Percentiles rank a stretch among this genome's conserved stretches.
Evolutionary conservation across 1,140 invertebrate species (phyloP).

Genomic region (Thaumetopoea pityocampa): DNA sequence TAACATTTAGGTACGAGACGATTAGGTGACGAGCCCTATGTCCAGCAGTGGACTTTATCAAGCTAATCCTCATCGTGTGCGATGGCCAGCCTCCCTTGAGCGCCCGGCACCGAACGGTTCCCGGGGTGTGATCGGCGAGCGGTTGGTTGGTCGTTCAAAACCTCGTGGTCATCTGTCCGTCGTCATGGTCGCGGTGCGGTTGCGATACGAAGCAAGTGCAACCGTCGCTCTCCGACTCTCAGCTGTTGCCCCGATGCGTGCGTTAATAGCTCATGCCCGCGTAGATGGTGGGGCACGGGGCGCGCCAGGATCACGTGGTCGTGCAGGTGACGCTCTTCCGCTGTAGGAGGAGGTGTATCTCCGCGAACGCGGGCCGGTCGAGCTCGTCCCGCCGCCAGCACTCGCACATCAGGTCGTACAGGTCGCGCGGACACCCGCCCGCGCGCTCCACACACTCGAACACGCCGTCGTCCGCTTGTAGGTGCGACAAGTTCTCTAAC

Average conservation of each 20-base stretch:
- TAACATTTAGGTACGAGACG: too few relatives aligned
- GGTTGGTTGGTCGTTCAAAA: conserved; percentile 9
- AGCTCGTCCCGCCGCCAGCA: conserved; percentile 90
- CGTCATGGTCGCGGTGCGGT: background rate
- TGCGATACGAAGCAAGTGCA: background rate
- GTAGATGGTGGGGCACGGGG: conserved; percentile 11
- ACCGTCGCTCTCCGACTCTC: background rate
- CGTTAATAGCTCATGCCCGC: conserved; percentile 19
- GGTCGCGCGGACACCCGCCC: conserved; percentile 85
- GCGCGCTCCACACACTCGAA: conserved; percentile 83
- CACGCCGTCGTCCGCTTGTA: conserved; percentile 79
- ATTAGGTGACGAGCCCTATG: too few relatives aligned
- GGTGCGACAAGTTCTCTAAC: conserved; percentile 82
- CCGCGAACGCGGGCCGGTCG: conserved; percentile 89
- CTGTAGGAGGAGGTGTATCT: conserved; percentile 92
- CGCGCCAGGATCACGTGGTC: conserved; percentile 70
- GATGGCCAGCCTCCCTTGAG: too few relatives aligned
- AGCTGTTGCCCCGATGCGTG: conserved; percentile 19
- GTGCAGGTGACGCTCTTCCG: conserved; percentile 88
- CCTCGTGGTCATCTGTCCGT: conserved; percentile 18
- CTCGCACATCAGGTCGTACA: conserved; percentile 92
- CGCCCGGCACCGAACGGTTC: too few relatives aligned
- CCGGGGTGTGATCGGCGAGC: background rate
- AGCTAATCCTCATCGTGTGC: too few relatives aligned
- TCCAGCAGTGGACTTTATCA: too few relatives aligned